Evolutionary conservation across 1,140 invertebrate species (phyloP).

Genomic region (Drosophila mayri): DNA sequence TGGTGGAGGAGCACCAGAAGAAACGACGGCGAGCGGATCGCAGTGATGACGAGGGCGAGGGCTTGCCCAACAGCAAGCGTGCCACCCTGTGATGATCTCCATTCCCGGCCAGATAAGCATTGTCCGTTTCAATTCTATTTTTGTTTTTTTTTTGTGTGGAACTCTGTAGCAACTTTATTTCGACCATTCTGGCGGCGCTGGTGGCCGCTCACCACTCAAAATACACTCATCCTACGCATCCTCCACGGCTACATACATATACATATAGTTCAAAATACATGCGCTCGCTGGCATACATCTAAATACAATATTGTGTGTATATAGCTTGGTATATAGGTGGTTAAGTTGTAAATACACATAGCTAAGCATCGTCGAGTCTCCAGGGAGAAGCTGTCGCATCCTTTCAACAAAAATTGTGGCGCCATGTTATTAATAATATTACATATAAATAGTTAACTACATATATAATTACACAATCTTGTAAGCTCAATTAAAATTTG

Average conservation of each 20-base stretch:
- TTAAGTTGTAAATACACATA: conserved; percentile 48
- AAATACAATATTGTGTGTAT: conserved; percentile 21
- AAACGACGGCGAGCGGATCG: conserved; percentile 70
- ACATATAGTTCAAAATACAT: conserved; percentile 32
- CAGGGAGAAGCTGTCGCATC: not conserved
- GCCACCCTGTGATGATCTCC: conserved; percentile 45
- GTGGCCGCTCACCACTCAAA: conserved; percentile 21
- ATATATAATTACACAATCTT: conserved; percentile 50
- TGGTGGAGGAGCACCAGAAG: conserved; percentile 82
- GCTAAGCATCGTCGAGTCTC: conserved; percentile 25
- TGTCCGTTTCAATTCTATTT: not conserved
- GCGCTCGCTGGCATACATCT: conserved; percentile 28
- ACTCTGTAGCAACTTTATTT: conserved; percentile 61
- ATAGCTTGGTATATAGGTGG: conserved; percentile 24
- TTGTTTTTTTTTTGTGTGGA: not conserved
- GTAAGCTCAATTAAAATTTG: conserved; percentile 59
- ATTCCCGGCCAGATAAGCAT: too few species aligned
- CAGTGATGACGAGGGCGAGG: conserved; percentile 63
- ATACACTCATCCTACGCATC: conserved; percentile 23
- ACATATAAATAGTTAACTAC: conserved; percentile 58
- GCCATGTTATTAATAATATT: conserved; percentile 14
- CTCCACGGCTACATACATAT: conserved; percentile 14
- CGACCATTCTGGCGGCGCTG: conserved; percentile 10
- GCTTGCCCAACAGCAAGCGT: conserved; percentile 51
- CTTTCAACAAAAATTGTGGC: conserved; percentile 2